Evolutionary conservation across 2,797 vertebrate species (phyloP).

Genomic region (Fundulus diaphanus): DNA sequence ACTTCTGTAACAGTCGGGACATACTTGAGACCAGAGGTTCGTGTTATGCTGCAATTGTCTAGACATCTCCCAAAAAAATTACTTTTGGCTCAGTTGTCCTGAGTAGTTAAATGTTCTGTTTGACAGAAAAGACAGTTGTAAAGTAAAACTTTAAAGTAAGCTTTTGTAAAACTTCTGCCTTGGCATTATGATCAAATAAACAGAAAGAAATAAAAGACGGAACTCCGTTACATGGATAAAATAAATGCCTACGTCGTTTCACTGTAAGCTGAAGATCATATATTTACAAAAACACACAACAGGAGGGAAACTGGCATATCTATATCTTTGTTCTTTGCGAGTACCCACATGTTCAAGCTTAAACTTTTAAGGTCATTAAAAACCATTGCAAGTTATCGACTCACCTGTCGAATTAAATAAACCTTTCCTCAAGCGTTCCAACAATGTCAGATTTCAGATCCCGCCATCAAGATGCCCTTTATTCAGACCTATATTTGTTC

Average conservation of each 20-base stretch:
- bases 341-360: not conserved
- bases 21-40: not conserved
- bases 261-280: not conserved
- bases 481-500: not conserved
- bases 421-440: slow-evolving; percentile 44
- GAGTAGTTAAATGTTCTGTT: not conserved
- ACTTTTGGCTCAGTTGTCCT: not conserved
- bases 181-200: not conserved
- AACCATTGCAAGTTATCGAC: slow-evolving; percentile 25
- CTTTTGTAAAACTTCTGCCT: not conserved
- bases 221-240: not conserved
- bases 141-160: not conserved
- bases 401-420: slow-evolving; percentile 61
- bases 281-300: not conserved
- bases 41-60: not conserved
- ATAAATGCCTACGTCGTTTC: not conserved
- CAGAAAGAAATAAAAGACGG: not conserved
- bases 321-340: not conserved
- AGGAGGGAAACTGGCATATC: not conserved
- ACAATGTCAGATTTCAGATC: slow-evolving; percentile 53
- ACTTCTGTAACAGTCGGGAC: not conserved
- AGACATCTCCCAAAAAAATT: not conserved
- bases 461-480: slow-evolving; percentile 47
- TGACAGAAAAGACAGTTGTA: not conserved
- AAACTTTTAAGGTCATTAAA: slow-evolving; percentile 12